Evolutionary conservation across 92 coral and sea anemone genomes (phyloP), one percentile per base, ranked within the genome.

Genomic region (Epizoanthus stellaris): DNA sequence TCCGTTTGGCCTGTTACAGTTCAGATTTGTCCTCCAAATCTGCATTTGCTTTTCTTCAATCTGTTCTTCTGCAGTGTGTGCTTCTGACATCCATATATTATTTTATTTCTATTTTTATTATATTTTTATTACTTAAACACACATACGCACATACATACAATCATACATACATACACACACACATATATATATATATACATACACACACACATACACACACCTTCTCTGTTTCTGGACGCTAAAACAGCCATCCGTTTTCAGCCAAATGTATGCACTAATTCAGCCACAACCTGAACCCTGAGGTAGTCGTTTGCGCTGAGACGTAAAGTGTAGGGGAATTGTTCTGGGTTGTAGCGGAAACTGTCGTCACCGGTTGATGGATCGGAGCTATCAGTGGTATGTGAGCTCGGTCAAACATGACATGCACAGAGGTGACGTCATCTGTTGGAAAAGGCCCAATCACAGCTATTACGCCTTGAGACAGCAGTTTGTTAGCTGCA

Each of bases 241-340:
- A 67, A 23, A 3, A 67, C 73, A 40, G 49, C 73, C 73, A 67
- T 67, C 40, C 73, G 73, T 67, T 67, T 67, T 49, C 73, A 67
- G 38, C 73, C 73, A 67, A 67, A 67, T 17, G 15, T 40, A 13
- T 67, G 73, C 16, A 67, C 73, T 43, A 67, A 43, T n/a, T 67
- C 73, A 67, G 73, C 73, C 9, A 36, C 49, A 10, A 67, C 19
- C 11, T 43, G 49, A 34, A 15, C 73, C 3, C 19, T n/a, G 1
- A 23, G 15, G 73, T 36, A 49, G 49, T 67, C 73, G 73, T 9
- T 67, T 67, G 73, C 73, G 20, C 73, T 67, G 7, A 67, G 20
- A 43, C 73, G 73, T 13, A 67, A 2, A 43, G 73, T 67, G 47
- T 67, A 67, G 16, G 73, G 73, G 3, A 34, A 67, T 14, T 34